Base-by-base conservation (phyloP, 1,140 invertebrate species). In the Danaus melanippus region DNA sequence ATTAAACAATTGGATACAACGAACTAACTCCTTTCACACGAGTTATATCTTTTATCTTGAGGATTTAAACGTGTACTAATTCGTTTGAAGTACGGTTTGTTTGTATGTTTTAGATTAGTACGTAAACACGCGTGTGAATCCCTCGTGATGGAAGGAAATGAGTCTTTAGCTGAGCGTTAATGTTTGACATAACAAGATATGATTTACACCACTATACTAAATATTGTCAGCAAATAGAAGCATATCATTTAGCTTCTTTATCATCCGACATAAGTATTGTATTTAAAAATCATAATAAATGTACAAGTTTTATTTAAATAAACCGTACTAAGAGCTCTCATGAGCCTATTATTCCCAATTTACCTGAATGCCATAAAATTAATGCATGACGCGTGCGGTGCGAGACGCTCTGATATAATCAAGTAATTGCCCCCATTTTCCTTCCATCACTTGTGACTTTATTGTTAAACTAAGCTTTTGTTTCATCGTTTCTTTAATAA, bases 391-490 rank as follows among this genome's bases (percentile, higher is more conserved):
- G 62, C 67, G 66, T 64, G 63, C 60, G 50, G 47, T 53, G 49
- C 46, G 43, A 42, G 49, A 45, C 51, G 58, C 56, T 49, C 49
- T 55, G 59, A 52, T 67, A 48, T 47, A 52, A 66, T 58, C 61
- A 53, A 66, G 62, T 74, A 80, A 80, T 82, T 84, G 73, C 66
- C 73, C 67, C 68, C 68, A 74, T 80, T 78, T 76, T 59, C 67
- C 69, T 59, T 56, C 59, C 69, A 71, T 72, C 63, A 61, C 60
- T 67, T 67, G 67, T 70, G 66, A 73, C 61, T 63, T 63, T 53
- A 61, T 57, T 63, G 50, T 45, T 53, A 47, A 55, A 48, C 40
- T 56, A 40, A 51, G 45, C 11, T 52, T 53, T 53, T 48, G 21
- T 17, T 46, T 10, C 43, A 10, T 11, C 41, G n/a, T 12, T 8